Evolutionary conservation across 2,113 vertebrate genomes (phyloP).

Genomic region (Corvus cornix): DNA sequence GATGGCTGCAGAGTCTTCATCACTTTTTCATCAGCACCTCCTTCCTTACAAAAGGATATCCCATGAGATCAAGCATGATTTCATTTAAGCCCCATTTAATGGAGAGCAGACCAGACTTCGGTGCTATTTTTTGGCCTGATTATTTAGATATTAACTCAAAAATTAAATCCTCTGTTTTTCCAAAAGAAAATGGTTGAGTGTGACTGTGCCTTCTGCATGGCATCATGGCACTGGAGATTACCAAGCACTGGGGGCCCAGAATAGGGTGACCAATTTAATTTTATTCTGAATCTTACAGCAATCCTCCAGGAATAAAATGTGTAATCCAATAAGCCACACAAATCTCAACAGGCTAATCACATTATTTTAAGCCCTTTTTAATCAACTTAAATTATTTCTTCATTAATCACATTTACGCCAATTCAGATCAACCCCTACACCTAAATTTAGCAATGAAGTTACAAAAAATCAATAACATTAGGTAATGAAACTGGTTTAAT

Average conservation of each 20-base stretch:
- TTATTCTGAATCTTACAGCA: conserved; percentile 12
- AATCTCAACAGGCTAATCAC: conserved; percentile 43
- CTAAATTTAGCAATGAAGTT: not conserved
- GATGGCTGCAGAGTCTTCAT: not conserved
- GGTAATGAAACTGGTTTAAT: not conserved
- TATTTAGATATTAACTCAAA: not conserved
- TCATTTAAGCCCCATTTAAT: not conserved
- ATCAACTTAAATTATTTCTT: conserved; percentile 57
- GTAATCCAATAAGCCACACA: conserved; percentile 56
- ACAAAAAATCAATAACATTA: not conserved
- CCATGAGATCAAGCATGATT: not conserved
- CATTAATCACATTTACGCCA: conserved; percentile 19
- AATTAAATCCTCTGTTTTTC: not conserved
- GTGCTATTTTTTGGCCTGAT: not conserved
- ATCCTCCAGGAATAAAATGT: conserved; percentile 27
- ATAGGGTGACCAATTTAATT: conserved; percentile 19
- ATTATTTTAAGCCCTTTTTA: conserved; percentile 57
- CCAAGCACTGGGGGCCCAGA: not conserved
- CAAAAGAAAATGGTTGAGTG: rapidly evolving
- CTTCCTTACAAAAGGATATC: not conserved
- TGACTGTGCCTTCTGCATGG: not conserved
- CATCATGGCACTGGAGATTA: not conserved
- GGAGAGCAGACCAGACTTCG: not conserved
- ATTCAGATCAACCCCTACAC: not conserved
- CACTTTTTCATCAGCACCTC: not conserved